Conservation (phyloP, 2,113 vertebrate genomes). For the Acanthisitta chloris region DNA sequence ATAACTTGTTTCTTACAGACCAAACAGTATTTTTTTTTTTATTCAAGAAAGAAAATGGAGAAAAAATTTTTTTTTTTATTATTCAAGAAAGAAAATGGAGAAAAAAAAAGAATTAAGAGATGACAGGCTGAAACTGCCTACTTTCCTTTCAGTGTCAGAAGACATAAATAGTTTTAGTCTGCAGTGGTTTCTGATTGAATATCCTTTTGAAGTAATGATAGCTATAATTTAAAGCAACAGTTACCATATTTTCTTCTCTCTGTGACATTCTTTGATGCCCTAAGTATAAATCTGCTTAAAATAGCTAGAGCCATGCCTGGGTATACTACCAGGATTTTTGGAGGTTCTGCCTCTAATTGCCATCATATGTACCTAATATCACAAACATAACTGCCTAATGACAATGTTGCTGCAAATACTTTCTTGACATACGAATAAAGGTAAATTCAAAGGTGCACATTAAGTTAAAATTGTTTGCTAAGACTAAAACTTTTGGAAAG, state of each 20-base stretch:
- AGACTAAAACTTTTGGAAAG: constrained; percentile 29
- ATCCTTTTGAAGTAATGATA: constrained; percentile 85
- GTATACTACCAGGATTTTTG: constrained; percentile 60
- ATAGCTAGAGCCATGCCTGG: constrained; percentile 68
- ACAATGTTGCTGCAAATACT: constrained; percentile 59
- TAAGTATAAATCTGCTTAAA: constrained; percentile 80
- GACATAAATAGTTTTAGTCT: constrained; percentile 75
- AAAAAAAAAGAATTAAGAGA: neutral
- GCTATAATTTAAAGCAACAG: constrained; percentile 85
- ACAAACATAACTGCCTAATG: constrained; percentile 58
- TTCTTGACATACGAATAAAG: constrained; percentile 62
- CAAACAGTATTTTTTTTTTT: neutral
- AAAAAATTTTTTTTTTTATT: neutral
- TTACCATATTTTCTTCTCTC: constrained; percentile 81
- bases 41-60: neutral
- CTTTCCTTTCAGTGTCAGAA: constrained; percentile 76
- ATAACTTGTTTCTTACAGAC: constrained; percentile 39
- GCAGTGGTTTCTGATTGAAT: constrained; percentile 79
- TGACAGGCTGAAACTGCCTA: constrained; percentile 70
- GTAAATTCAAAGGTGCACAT: constrained; percentile 33
- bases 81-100: neutral
- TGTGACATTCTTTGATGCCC: constrained; percentile 75
- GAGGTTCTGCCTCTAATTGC: constrained; percentile 76
- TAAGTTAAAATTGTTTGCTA: constrained; percentile 45
- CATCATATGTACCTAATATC: constrained; percentile 79